A percentile compares a stretch with the other conserved stretches of the same genome.
Evolutionary conservation across 2,113 vertebrate genomes (phyloP).

Genomic region (Oceanites oceanicus): DNA sequence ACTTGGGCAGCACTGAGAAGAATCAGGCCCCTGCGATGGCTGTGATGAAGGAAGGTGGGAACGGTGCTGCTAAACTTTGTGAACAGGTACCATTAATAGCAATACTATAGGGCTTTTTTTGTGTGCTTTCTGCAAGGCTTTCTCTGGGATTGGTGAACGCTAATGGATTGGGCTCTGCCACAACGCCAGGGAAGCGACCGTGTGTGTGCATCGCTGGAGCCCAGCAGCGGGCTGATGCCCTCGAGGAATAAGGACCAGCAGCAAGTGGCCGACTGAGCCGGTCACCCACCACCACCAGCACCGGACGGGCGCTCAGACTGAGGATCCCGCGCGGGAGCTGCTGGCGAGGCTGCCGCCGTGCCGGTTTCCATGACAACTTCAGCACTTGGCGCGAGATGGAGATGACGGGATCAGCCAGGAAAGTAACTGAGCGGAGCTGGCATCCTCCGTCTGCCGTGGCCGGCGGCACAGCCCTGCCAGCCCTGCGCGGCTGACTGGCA

Average conservation of each 20-base stretch:
- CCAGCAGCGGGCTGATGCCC: not conserved
- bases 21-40: not conserved
- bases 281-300: not conserved
- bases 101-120: not conserved
- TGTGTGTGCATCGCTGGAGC: accelerated
- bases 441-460: slow-evolving; percentile 5
- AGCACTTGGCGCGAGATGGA: slow-evolving; percentile 53
- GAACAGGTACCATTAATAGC: slow-evolving; percentile 41
- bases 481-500: not conserved
- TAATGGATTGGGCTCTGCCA: not conserved
- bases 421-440: slow-evolving; percentile 45
- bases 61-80: not conserved
- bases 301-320: not conserved
- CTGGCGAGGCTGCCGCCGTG: not conserved
- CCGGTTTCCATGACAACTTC: slow-evolving; percentile 66
- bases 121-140: not conserved
- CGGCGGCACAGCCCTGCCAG: not conserved
- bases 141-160: not conserved
- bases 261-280: not conserved
- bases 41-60: slow-evolving; percentile 43
- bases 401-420: slow-evolving; percentile 56
- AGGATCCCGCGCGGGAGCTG: not conserved
- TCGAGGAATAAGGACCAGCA: not conserved
- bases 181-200: accelerated
- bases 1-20: not conserved